A percentile compares a stretch with the other conserved stretches of the same genome.
phyloP scores from a whole-genome alignment of 1,140 invertebrate species.

The Ceratosolen solmsi region DNA sequence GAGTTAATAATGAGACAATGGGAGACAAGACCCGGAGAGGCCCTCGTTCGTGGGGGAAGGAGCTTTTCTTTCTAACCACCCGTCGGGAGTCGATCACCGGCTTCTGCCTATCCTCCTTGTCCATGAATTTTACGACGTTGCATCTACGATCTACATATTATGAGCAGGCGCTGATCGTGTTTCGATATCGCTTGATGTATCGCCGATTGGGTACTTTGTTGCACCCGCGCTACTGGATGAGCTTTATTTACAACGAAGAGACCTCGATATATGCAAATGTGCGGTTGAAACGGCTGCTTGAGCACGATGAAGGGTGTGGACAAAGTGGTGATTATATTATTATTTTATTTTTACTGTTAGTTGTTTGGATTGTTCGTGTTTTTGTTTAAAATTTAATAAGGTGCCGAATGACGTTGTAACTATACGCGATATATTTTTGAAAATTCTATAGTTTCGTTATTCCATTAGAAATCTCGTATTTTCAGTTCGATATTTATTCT shows the following conservation, averaged over 20 bases:
- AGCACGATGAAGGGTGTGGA: too few relatives aligned
- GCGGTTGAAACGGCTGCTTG: too few relatives aligned
- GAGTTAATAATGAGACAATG: slow-evolving; percentile 47
- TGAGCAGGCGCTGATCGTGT: background rate
- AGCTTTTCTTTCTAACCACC: slow-evolving; percentile 25
- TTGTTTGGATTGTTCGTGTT: too few relatives aligned
- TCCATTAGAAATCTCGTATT: too few relatives aligned
- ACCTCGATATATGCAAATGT: background rate
- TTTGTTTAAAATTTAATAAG: too few relatives aligned
- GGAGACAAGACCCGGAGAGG: background rate
- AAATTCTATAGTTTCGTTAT: too few relatives aligned
- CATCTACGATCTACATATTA: background rate
- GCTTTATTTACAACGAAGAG: too few relatives aligned
- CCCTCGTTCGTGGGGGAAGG: background rate
- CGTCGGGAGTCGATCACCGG: slow-evolving; percentile 33
- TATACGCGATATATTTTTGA: too few relatives aligned
- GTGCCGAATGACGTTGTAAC: too few relatives aligned
- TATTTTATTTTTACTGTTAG: too few relatives aligned
- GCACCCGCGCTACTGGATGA: background rate
- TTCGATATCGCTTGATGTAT: slow-evolving; percentile 5
- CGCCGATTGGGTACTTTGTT: background rate
- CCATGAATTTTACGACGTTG: background rate
- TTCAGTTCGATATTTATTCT: too few relatives aligned
- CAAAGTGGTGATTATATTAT: too few relatives aligned
- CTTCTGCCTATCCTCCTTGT: background rate